phyloP scores from a whole-genome alignment of 2,888 invertebrate genomes.

The Steinernema scapterisci region DNA sequence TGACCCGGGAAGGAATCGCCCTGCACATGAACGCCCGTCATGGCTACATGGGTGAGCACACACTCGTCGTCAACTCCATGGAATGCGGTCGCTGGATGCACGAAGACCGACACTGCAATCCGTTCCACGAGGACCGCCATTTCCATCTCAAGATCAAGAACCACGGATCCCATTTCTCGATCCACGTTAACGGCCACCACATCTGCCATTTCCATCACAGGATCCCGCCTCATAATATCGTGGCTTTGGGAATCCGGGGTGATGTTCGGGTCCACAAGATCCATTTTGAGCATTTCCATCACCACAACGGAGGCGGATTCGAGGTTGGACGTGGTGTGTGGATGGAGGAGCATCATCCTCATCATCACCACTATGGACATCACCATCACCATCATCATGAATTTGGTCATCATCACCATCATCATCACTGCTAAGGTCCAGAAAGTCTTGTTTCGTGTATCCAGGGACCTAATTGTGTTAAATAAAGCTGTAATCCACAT shows the following conservation, averaged over 20 bases:
- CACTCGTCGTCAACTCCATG: conserved; percentile 21
- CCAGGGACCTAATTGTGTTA: too few relatives aligned
- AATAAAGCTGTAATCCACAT: too few relatives aligned
- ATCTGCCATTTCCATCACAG: conserved; percentile 22
- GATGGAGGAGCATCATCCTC: not conserved
- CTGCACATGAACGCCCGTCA: conserved; percentile 11
- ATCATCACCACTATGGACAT: conserved; percentile 18
- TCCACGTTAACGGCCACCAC: conserved; percentile 18
- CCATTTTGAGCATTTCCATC: conserved; percentile 25
- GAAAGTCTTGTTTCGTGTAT: too few relatives aligned
- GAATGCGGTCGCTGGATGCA: conserved; percentile 11
- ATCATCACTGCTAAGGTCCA: not conserved
- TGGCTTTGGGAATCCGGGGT: not conserved
- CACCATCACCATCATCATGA: not conserved
- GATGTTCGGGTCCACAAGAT: conserved; percentile 20
- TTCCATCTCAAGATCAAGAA: conserved; percentile 29
- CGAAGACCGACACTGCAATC: conserved; percentile 1
- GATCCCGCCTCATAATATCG: not conserved
- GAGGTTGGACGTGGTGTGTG: not conserved
- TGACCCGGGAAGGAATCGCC: conserved; percentile 14
- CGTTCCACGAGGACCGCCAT: not conserved
- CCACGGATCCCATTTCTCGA: conserved; percentile 19
- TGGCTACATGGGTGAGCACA: conserved; percentile 5
- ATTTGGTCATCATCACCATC: conserved; percentile 19
- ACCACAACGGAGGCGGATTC: conserved; percentile 28